phyloP scores from a whole-genome alignment of 2,113 vertebrate genomes.

The Passer montanus region DNA sequence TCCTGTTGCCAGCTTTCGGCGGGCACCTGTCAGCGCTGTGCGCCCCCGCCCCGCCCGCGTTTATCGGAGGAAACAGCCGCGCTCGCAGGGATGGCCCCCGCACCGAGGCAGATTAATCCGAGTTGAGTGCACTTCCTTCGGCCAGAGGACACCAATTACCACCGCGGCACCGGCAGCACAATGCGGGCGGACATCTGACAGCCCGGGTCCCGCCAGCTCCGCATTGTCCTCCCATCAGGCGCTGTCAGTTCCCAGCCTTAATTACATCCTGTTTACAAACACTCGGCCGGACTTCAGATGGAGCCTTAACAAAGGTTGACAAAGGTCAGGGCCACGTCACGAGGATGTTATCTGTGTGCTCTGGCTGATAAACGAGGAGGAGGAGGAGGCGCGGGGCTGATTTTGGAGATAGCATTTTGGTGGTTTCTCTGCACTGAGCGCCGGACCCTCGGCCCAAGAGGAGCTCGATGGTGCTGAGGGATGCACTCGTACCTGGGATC shows the following conservation, averaged over 20 bases:
- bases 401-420: slow-evolving; percentile 53
- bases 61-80: slow-evolving; percentile 99
- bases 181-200: slow-evolving; percentile 94
- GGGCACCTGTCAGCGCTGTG: slow-evolving; percentile 88
- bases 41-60: slow-evolving; percentile 61
- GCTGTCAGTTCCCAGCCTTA: slow-evolving; percentile 91
- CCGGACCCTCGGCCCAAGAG: fast-evolving
- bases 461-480: fast-evolving
- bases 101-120: slow-evolving; percentile 96
- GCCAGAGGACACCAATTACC: slow-evolving; percentile 98
- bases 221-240: slow-evolving; percentile 91
- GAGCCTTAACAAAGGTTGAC: slow-evolving; percentile 86
- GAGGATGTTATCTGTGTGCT: slow-evolving; percentile 84
- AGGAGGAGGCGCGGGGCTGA: slow-evolving; percentile 62
- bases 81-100: slow-evolving; percentile 92
- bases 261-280: slow-evolving; percentile 99
- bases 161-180: slow-evolving; percentile 91
- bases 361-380: slow-evolving; percentile 76
- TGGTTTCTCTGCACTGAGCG: neutral
- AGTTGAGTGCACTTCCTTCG: slow-evolving; percentile 97
- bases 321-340: slow-evolving; percentile 87
- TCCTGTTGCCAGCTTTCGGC: slow-evolving; percentile 88
- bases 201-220: slow-evolving; percentile 82
- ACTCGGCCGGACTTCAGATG: slow-evolving; percentile 87
- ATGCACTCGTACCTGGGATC: neutral